These are phyloP conservation scores for Chromobotia macracanthus DNA, from an alignment of 2,797 vertebrate genomes.

Conservation along the genomic window DNA sequence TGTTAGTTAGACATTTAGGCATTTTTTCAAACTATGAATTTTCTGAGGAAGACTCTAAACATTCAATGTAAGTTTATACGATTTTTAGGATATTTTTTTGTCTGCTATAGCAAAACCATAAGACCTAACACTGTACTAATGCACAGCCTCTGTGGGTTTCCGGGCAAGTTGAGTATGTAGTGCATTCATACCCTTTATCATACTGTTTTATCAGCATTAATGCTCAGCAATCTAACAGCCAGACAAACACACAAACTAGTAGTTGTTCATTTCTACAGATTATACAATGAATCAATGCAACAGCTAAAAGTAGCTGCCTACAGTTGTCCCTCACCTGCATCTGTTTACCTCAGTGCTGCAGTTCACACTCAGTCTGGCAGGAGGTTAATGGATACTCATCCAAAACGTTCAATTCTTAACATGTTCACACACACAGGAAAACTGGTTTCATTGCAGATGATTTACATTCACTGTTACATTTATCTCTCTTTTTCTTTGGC, in stretches of 20 bases:
- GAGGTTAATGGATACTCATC: slow-evolving; percentile 8
- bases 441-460: neutral
- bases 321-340: neutral
- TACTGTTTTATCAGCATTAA: neutral
- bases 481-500: slow-evolving; percentile 12
- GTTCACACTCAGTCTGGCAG: neutral
- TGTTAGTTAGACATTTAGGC: too few species aligned
- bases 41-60: too few species aligned
- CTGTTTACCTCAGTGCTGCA: neutral
- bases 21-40: too few species aligned
- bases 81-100: too few species aligned
- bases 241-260: neutral
- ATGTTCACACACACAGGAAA: neutral
- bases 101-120: too few species aligned
- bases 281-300: neutral
- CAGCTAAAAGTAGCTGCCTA: neutral
- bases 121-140: neutral
- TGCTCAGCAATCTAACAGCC: neutral
- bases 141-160: slow-evolving; percentile 31
- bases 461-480: slow-evolving; percentile 19
- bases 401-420: neutral
- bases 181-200: neutral
- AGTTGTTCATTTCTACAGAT: neutral
- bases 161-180: neutral
- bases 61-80: too few species aligned